Percentiles rank a stretch among this genome's conserved stretches.
phyloP scores from a whole-genome alignment of 2,888 invertebrate genomes.

The Oscheius sp. region DNA sequence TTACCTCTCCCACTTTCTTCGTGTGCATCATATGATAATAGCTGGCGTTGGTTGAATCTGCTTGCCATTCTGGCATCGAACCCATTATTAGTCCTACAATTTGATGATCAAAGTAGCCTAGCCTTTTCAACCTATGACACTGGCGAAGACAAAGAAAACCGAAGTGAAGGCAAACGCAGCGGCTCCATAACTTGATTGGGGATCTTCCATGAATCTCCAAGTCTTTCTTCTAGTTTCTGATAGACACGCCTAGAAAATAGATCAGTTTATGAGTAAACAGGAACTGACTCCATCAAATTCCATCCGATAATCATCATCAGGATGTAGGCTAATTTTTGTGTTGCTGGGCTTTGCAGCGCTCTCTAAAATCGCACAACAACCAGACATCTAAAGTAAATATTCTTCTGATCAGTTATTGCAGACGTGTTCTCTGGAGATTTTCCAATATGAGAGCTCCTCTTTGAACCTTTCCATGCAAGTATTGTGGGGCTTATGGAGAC shows the following conservation, averaged over 20 bases:
- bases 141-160: slow-evolving; percentile 67
- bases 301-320: slow-evolving; percentile 49
- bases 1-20: slow-evolving; percentile 40
- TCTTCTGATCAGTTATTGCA: neutral
- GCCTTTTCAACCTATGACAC: slow-evolving; percentile 64
- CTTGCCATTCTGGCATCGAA: slow-evolving; percentile 69
- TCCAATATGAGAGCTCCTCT: slow-evolving; percentile 67
- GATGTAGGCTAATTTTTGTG: slow-evolving; percentile 32
- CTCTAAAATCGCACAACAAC: slow-evolving; percentile 56
- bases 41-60: slow-evolving; percentile 59
- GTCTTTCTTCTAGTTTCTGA: slow-evolving; percentile 50
- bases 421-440: slow-evolving; percentile 57
- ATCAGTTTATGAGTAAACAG: neutral
- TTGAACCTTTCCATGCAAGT: slow-evolving; percentile 65
- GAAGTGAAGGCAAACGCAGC: slow-evolving; percentile 65
- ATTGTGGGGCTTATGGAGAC: slow-evolving; percentile 55
- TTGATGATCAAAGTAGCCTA: too few species aligned
- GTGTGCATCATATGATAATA: slow-evolving; percentile 64
- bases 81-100: slow-evolving; percentile 64
- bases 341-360: slow-evolving; percentile 33
- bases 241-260: slow-evolving; percentile 36
- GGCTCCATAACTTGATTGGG: slow-evolving; percentile 60
- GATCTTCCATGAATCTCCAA: slow-evolving; percentile 67
- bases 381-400: slow-evolving; percentile 57
- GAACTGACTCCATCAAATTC: slow-evolving; percentile 61